These are phyloP conservation scores for Ceratoteleas bidentatus DNA, from an alignment of 1,140 invertebrate species.

Conservation along the genomic window DNA sequence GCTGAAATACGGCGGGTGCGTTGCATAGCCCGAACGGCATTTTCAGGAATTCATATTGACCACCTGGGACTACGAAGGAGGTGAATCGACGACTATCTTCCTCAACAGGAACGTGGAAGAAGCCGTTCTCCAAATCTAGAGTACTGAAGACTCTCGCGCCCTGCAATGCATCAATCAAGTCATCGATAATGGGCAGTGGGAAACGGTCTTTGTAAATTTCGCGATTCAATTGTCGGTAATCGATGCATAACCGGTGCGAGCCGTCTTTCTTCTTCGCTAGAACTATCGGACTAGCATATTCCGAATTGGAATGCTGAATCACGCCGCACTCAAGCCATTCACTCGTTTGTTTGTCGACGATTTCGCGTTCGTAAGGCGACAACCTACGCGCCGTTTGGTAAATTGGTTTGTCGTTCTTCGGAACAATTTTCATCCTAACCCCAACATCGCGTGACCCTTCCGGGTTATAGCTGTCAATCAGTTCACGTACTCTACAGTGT, in stretches of 20 bases:
- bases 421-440: constrained; percentile 7
- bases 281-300: constrained; percentile 18
- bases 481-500: background rate
- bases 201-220: constrained; percentile 77
- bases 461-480: background rate
- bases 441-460: background rate
- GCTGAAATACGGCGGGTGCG: no score
- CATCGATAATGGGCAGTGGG: constrained; percentile 80
- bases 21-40: no score
- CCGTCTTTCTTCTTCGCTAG: constrained; percentile 15
- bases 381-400: constrained; percentile 18
- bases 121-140: constrained; percentile 64
- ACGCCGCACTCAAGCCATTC: background rate
- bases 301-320: background rate
- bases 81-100: constrained; percentile 60
- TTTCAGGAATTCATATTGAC: no score
- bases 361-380: background rate
- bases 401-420: constrained; percentile 6
- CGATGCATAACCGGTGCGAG: constrained; percentile 48
- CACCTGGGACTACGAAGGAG: constrained; percentile 8
- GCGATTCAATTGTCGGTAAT: constrained; percentile 67
- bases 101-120: constrained; percentile 60
- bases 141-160: constrained; percentile 66
- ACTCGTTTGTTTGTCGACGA: constrained; percentile 1
- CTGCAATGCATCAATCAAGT: constrained; percentile 71